A percentile compares a stretch with the other conserved stretches of the same genome.
Evolutionary conservation across 2,113 vertebrate species (phyloP).

Genomic region (Lagopus leucura): DNA sequence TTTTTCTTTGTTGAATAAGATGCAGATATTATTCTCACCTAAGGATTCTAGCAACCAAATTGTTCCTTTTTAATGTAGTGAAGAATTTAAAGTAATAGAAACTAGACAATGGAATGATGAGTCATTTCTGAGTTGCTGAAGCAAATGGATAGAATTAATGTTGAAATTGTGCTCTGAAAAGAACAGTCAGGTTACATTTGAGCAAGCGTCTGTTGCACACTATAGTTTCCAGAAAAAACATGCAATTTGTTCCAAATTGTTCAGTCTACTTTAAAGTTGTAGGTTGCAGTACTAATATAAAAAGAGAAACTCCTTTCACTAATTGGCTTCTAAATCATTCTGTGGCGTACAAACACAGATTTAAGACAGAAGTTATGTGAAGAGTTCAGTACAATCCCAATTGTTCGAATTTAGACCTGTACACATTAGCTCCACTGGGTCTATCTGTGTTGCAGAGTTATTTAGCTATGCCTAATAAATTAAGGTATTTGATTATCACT

Average conservation of each 20-base stretch:
- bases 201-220: neutral
- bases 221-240: neutral
- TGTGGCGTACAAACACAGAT: neutral
- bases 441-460: neutral
- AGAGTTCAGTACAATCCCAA: neutral
- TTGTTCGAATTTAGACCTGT: neutral
- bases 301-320: neutral
- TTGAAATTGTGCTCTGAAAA: conserved; percentile 22
- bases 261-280: conserved; percentile 29
- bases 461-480: neutral
- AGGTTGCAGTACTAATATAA: neutral
- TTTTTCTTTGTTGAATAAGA: conserved; percentile 1
- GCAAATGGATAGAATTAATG: conserved; percentile 42
- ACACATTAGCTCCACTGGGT: neutral
- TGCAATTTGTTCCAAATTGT: neutral
- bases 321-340: neutral
- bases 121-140: neutral
- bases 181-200: neutral
- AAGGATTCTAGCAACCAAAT: neutral
- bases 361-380: neutral
- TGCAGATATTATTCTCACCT: neutral
- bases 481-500: neutral
- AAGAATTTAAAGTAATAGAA: neutral
- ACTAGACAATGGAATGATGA: neutral
- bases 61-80: neutral